phyloP scores from a whole-genome alignment of 2,113 vertebrate species.

The Lagenorhynchus albirostris region DNA sequence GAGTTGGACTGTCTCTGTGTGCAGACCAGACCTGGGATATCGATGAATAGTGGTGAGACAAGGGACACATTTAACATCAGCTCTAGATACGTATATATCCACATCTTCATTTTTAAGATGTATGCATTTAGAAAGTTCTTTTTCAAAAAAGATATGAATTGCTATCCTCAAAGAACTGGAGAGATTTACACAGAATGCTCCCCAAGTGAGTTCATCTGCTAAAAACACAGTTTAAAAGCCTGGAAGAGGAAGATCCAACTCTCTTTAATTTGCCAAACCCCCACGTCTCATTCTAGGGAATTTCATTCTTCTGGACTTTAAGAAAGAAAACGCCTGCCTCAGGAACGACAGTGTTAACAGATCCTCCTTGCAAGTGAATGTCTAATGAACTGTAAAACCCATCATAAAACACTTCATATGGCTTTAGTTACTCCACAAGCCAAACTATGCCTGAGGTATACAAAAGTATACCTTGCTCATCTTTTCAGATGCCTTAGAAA shows the following conservation, averaged over 20 bases:
- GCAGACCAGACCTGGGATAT: not conserved
- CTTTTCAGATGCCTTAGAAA: not conserved
- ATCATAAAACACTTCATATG: not conserved
- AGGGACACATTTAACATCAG: not conserved
- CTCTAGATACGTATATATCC: no score
- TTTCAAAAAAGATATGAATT: not conserved
- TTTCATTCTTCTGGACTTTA: not conserved
- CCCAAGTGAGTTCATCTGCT: not conserved
- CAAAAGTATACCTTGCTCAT: not conserved
- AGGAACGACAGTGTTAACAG: not conserved
- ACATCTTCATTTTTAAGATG: not conserved
- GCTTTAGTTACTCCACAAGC: not conserved
- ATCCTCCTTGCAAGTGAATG: not conserved
- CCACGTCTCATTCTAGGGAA: not conserved
- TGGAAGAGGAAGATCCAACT: not conserved
- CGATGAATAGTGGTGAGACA: not conserved
- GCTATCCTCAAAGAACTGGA: not conserved
- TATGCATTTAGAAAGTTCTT: not conserved
- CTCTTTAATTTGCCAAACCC: not conserved
- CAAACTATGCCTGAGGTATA: not conserved
- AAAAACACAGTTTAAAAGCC: not conserved
- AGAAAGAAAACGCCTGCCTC: not conserved
- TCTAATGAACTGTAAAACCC: not conserved
- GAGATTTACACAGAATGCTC: not conserved
- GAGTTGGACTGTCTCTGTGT: no score